Evolutionary conservation across 1,140 invertebrate genomes (phyloP), one percentile per base, ranked within the genome.

Genomic region (Aphelenchoides besseyi): DNA sequence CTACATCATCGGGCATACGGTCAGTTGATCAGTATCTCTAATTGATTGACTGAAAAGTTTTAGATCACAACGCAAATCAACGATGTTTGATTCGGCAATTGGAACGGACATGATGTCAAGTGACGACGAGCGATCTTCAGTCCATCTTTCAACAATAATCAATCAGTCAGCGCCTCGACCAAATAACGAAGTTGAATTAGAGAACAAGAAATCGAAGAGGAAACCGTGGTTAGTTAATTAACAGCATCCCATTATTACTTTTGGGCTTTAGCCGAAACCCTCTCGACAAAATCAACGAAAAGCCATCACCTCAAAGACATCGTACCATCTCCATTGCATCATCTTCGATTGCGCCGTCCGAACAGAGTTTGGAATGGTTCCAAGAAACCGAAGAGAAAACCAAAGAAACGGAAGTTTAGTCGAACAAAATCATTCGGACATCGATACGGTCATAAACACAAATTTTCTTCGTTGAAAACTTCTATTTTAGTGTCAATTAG

Each of bases 31-130:
- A 59, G 16, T 1, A 59, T 28, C 23, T 59, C 5, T 59, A 59
- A 8, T 36, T 66, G 1, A 23, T 66, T 66, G 16, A 66, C 18
- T 2, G 59, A 61, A 1, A 18, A 2, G n/a, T 37, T 66, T 66
- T 55, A 66, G 63, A 36, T 37, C 63, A 23, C 36, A 66, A 23
- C 16, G 32, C 12, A 12, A 29, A 36, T 66, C 63, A 23, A 53
- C 63, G 30, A 66, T 66, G 63, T 66, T 66, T 32, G 63, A 66
- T 66, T 66, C 63, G 63, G 63, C 32, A 1, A 36, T 66, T 26
- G 30, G 16, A 12, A 66, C 63, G 16, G 63, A 66, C 30, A 18
- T 61, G n/a, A n/a, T 37, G 30, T 66, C 32, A 29, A 37, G 36
- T 16, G 63, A 66, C 36, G 63, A 66, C 18, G 55, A 59, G 5